Evolutionary conservation across 2,888 invertebrate species (phyloP), one percentile per base, ranked within the genome.

Genomic region (Callyntrura guangdongensis): DNA sequence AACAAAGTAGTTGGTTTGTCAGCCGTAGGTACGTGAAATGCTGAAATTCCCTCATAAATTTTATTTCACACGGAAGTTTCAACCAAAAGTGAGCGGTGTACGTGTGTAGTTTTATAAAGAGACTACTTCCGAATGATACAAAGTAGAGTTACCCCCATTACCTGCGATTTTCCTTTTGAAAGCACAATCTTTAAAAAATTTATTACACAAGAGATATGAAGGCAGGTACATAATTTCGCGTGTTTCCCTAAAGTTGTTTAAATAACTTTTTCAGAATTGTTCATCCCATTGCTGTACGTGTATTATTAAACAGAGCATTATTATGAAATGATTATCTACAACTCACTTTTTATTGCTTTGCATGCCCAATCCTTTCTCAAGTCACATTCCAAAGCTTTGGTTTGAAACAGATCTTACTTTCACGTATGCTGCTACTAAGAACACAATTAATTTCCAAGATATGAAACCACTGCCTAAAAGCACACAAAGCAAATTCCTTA

Each of bases 261-360:
- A 64, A 45, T 36, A 72, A 72, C 9, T 72, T 14, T 45, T 17
- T 45, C 6, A 36, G 3, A 36, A 36, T 36, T 6, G 36, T 36
- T 36, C 36, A 36, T 36, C 36, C 6, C 36, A 36, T 36, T 6
- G 36, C 6, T 45, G 45, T 72, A 45, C 20, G 64, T 64, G 11
- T 20, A 77, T 36, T 56, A 77, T 77, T 56, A 77, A 53, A 53
- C 1, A 77, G 6, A 6, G 56, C 27, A 64, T 64, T 36, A 74
- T 74, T 79, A 59, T 53, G 56, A 27, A 79, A 79, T 59, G 79
- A 79, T 79, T 25, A 79, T 27, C 27, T 11, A 3, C 22, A 79
- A 36, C 17, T 49, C 20, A 27, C 22, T 85, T 72, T 64, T 72
- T 69, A 72, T 59, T 79, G 59, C 56, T 79, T 59, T 79, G 56